Base-by-base conservation (phyloP, 2,113 vertebrate species). In the Hiodon tergisus region DNA sequence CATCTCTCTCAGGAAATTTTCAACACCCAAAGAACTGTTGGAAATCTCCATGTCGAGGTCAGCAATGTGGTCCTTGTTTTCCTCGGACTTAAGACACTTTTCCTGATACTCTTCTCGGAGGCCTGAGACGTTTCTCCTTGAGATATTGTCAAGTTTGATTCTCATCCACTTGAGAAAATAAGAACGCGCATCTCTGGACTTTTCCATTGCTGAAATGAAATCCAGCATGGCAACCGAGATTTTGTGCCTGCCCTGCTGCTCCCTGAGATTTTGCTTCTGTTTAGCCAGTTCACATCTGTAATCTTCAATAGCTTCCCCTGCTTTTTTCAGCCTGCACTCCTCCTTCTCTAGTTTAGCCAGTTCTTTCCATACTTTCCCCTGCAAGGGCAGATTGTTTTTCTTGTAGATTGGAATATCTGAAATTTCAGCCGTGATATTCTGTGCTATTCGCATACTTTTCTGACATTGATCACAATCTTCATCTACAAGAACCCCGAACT, bases 1-100 rank as follows among this genome's bases (percentile, higher is more conserved):
- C 83, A 94, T 88, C 81, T 95, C 93, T 63, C 90, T 83, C 52
- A 94, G 81, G 67, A 93, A 93, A 81, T 94, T 91, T 76, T 93
- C 91, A 48, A 80, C 85, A 1, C 93, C 91, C 67, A 94, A 79
- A 65, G 91, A 89, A 77, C 87, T 87, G 11, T 81, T 85, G 58
- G 87, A 84, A 10, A 90, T 78, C 55, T 83, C 9, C 46, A 74
- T 79, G 31, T 85, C 83, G 48, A 84, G 11, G 0, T 70, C 10
- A 59, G n/a, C 51, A 69, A 80, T 73, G 3, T 69, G 13, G 8
- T 79, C 50, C 2, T 60, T 76, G 47, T 70, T 53, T n/a, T 80
- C 0, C 0, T 59, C 31, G 46, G 67, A 60, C 0, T 68, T 72
- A 7, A 63, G 53, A 17, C 55, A 55, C 13, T 6, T 17, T 0